Conservation (phyloP, 1,140 invertebrate species). For the Nasonia longicornis region DNA sequence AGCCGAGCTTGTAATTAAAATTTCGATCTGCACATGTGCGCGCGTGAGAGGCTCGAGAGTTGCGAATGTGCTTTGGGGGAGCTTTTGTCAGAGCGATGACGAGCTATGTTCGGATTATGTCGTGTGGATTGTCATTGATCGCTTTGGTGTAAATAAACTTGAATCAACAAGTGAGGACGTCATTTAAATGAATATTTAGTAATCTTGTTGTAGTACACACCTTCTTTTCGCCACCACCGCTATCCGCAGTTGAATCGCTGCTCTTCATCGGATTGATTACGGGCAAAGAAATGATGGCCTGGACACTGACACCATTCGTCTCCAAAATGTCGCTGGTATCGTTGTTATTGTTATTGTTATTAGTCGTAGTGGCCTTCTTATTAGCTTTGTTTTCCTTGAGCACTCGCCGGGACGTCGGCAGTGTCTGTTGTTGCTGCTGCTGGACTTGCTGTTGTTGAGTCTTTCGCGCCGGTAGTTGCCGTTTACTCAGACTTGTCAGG, state of each 20-base stretch:
- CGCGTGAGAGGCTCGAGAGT: background rate
- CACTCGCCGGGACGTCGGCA: constrained; percentile 54
- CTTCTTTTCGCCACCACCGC: constrained; percentile 49
- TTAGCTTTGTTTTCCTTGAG: constrained; percentile 66
- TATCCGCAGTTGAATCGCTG: constrained; percentile 46
- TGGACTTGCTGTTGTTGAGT: constrained; percentile 23
- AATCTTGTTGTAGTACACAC: constrained; percentile 19
- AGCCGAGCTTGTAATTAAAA: constrained; percentile 12
- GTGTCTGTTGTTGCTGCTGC: constrained; percentile 41
- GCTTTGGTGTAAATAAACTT: background rate
- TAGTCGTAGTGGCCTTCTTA: constrained; percentile 52
- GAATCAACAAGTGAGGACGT: background rate
- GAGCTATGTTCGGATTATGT: background rate
- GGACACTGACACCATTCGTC: constrained; percentile 50
- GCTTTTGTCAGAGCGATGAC: background rate
- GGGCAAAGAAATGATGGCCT: constrained; percentile 59
- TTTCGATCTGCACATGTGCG: constrained; percentile 35
- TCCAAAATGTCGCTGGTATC: constrained; percentile 12
- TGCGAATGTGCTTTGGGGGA: background rate
- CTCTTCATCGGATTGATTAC: constrained; percentile 55
- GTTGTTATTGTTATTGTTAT: background rate
- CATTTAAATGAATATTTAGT: background rate
- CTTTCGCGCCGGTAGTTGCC: constrained; percentile 4
- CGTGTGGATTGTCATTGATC: background rate
- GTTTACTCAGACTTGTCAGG: constrained; percentile 30